These are phyloP conservation scores for Helostoma temminkii DNA, from an alignment of 2,797 vertebrate genomes.

Conservation along the genomic window DNA sequence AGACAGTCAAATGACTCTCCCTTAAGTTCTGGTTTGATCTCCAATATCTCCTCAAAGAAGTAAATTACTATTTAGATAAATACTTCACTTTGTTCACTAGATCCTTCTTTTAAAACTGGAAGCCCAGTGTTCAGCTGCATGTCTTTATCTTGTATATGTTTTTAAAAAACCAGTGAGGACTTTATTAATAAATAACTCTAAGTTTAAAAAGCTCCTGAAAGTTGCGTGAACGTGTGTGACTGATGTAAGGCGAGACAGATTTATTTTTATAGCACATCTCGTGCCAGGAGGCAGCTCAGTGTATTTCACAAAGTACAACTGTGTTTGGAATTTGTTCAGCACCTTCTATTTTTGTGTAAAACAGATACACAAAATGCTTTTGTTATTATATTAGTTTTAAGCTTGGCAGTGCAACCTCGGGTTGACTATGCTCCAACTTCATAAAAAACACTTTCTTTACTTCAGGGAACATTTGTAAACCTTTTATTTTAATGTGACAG, in stretches of 20 bases:
- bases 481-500: not conserved
- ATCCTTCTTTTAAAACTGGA: too few relatives aligned
- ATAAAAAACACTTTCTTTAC: not conserved
- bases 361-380: not conserved
- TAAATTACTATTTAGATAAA: not conserved
- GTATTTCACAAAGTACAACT: too few relatives aligned
- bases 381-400: not conserved
- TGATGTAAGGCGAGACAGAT: too few relatives aligned
- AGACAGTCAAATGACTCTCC: not conserved
- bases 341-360: slow-evolving; percentile 1
- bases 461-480: not conserved
- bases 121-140: too few relatives aligned
- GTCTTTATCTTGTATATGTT: too few relatives aligned
- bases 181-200: too few relatives aligned
- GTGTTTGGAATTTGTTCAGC: not conserved
- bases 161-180: too few relatives aligned
- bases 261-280: too few relatives aligned
- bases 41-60: too few relatives aligned
- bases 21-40: not conserved
- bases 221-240: too few relatives aligned
- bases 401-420: not conserved
- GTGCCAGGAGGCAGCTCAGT: too few relatives aligned
- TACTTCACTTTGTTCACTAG: not conserved
- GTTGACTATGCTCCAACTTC: not conserved
- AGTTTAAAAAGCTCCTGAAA: too few relatives aligned